Evolutionary conservation across 2,113 vertebrate genomes (phyloP).

Genomic region (Pseudolaguvia tuberculata): DNA sequence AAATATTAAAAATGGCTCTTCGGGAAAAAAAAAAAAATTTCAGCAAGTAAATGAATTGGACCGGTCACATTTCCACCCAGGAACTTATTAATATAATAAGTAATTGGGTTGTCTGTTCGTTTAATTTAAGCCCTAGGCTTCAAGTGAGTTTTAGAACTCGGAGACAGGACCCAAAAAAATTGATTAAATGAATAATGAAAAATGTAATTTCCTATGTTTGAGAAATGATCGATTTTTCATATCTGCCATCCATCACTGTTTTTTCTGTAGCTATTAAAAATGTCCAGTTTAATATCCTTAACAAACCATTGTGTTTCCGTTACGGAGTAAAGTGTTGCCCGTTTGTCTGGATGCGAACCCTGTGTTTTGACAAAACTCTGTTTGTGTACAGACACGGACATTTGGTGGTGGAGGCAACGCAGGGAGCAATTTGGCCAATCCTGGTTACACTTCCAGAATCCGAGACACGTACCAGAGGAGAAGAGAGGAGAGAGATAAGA

Average conservation of each 20-base stretch:
- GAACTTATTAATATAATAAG: conserved; percentile 32
- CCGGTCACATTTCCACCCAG: neutral
- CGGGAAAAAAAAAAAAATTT: neutral
- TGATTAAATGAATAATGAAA: conserved; percentile 32
- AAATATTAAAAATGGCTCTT: neutral
- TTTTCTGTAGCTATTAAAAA: neutral
- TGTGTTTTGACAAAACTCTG: neutral
- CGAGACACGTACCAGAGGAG: conserved; percentile 78
- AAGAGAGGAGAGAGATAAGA: conserved; percentile 67
- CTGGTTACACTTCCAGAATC: conserved; percentile 69
- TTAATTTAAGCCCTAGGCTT: conserved; percentile 18
- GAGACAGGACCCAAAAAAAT: conserved; percentile 1
- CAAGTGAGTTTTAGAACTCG: conserved; percentile 20
- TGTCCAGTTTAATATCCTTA: neutral
- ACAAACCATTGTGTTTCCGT: neutral
- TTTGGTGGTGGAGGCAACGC: conserved; percentile 90
- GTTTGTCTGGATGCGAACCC: neutral
- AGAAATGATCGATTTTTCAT: conserved; percentile 14
- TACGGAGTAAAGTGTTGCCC: neutral
- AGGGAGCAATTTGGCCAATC: conserved; percentile 81
- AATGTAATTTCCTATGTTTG: conserved; percentile 17
- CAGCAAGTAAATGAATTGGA: no score
- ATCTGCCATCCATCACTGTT: neutral
- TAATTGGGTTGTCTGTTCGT: conserved; percentile 29
- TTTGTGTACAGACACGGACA: conserved; percentile 75